Evolutionary conservation across 2,797 vertebrate species (phyloP).

Genomic region (Acrossocheilus fasciatus): DNA sequence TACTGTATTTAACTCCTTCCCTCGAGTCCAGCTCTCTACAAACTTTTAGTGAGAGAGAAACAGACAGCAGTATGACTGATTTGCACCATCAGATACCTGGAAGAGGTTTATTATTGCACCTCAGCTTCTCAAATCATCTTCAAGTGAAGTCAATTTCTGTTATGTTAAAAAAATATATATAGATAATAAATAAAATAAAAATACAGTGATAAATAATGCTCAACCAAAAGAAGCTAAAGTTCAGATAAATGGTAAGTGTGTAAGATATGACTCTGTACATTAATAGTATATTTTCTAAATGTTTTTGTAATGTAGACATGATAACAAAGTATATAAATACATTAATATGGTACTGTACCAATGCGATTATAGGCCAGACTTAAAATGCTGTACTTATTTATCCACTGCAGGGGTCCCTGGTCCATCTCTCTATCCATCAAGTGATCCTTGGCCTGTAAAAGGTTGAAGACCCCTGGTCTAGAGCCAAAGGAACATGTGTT

Average conservation of each 20-base stretch:
- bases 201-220: not conserved
- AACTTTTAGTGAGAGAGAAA: not conserved
- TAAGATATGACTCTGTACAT: not conserved
- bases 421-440: not conserved
- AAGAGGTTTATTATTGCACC: not conserved
- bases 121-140: not conserved
- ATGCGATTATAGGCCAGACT: not conserved
- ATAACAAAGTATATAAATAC: not conserved
- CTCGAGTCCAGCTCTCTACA: not conserved
- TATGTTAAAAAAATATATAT: constrained; percentile 1
- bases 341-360: not conserved
- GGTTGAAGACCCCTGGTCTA: constrained; percentile 14
- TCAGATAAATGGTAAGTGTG: not conserved
- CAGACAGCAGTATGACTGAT: not conserved
- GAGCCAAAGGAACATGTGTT: constrained; percentile 14
- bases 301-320: not conserved
- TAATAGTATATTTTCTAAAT: not conserved
- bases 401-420: not conserved
- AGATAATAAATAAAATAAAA: not conserved
- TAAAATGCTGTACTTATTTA: constrained; percentile 2
- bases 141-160: not conserved
- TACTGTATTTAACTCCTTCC: not conserved
- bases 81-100: not conserved
- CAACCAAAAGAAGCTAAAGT: not conserved
- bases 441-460: constrained; percentile 5